phyloP scores from a whole-genome alignment of 2,113 vertebrate genomes.

The Tympanuchus pallidicinctus region DNA sequence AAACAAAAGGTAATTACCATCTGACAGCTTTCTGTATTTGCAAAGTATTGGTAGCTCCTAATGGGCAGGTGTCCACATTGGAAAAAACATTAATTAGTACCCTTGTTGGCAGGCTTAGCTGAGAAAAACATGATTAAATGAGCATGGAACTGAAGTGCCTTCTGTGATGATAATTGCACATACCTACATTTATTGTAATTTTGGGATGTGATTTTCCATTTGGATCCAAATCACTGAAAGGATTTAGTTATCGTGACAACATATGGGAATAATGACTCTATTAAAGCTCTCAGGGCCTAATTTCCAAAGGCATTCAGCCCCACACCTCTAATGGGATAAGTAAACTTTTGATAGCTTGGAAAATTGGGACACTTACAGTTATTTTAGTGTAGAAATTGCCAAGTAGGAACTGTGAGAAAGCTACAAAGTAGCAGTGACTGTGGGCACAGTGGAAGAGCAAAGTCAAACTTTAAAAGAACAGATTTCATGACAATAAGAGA shows the following conservation, averaged over 20 bases:
- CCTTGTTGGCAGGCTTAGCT: conserved; percentile 45
- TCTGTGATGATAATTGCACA: conserved; percentile 42
- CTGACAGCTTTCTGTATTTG: neutral
- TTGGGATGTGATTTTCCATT: conserved; percentile 50
- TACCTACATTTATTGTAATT: conserved; percentile 29
- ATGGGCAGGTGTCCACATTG: conserved; percentile 60
- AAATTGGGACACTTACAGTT: neutral
- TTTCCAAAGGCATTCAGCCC: conserved; percentile 32
- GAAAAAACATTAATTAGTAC: conserved; percentile 61
- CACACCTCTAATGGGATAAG: neutral
- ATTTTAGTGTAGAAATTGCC: neutral
- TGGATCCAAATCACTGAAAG: conserved; percentile 8
- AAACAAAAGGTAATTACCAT: conserved; percentile 46
- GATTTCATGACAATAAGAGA: neutral
- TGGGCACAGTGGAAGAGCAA: neutral
- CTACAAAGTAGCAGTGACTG: neutral
- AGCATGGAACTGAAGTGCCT: conserved; percentile 21
- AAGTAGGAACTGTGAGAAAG: neutral
- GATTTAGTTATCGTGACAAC: conserved; percentile 23
- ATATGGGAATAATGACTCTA: conserved; percentile 46
- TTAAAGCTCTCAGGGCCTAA: neutral
- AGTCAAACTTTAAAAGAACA: neutral
- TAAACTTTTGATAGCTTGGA: neutral
- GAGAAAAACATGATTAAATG: conserved; percentile 43
- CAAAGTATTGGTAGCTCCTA: conserved; percentile 15